phyloP scores from a whole-genome alignment of 2,797 vertebrate species.

The Leptodactylus fallax region DNA sequence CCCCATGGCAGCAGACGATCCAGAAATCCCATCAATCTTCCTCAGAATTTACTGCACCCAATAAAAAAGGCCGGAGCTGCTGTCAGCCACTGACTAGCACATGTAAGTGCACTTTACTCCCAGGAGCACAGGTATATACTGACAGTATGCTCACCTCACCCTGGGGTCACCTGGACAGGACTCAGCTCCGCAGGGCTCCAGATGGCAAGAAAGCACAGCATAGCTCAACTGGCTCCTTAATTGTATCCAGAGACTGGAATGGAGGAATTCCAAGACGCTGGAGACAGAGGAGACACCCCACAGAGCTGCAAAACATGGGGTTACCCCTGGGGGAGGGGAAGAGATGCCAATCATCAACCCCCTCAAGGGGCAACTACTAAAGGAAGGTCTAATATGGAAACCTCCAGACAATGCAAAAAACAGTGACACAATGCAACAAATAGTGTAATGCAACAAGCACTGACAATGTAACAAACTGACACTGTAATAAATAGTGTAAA shows the following conservation, averaged over 20 bases:
- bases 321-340: background rate
- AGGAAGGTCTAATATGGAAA: background rate
- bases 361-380: no score
- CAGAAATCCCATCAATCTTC: background rate
- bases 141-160: no score
- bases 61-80: conserved; percentile 8
- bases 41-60: background rate
- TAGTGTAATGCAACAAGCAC: no score
- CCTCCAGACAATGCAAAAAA: background rate
- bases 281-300: background rate
- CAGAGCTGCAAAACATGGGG: background rate
- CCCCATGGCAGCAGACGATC: no score
- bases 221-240: conserved; percentile 9
- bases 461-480: background rate
- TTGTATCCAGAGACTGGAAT: conserved; percentile 17
- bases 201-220: background rate
- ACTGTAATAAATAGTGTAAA: background rate
- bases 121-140: no score
- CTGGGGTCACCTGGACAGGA: background rate
- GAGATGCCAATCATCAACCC: no score
- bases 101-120: conserved; percentile 3
- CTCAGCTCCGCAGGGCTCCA: background rate
- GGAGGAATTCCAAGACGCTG: background rate
- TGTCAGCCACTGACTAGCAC: background rate
- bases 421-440: background rate